Percentiles rank a stretch among this genome's conserved stretches.
Conservation (phyloP, 2,888 invertebrate species). For the Cryptosula pallasiana region DNA sequence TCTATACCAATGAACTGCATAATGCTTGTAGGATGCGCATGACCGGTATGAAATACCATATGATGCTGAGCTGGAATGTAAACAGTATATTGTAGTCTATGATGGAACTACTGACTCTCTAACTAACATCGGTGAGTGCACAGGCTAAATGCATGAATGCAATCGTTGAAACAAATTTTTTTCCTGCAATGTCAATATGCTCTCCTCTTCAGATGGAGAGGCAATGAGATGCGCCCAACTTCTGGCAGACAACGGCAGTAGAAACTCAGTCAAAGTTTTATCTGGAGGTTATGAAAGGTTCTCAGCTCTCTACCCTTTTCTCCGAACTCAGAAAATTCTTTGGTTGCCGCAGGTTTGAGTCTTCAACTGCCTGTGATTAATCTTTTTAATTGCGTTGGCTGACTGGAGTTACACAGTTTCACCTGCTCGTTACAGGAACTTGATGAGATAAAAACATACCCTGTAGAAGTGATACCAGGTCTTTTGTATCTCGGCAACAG, state of each 20-base stretch:
- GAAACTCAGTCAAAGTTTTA: constrained; percentile 42
- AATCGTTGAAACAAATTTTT: too few species aligned
- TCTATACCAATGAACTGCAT: too few species aligned
- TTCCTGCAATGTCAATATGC: too few species aligned
- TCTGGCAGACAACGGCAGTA: constrained; percentile 48
- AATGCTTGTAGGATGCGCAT: constrained; percentile 38
- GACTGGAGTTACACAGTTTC: not conserved
- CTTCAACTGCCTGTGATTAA: constrained; percentile 27
- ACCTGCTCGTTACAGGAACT: constrained; percentile 39
- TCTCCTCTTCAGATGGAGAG: not conserved
- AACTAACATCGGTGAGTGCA: not conserved
- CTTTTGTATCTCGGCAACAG: constrained; percentile 49
- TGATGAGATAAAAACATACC: constrained; percentile 50
- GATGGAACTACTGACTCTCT: constrained; percentile 38
- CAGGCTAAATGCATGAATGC: too few species aligned
- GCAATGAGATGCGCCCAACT: constrained; percentile 42
- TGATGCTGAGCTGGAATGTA: constrained; percentile 52
- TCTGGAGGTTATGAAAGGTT: constrained; percentile 52
- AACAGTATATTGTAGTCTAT: constrained; percentile 50
- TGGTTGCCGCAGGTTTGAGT: constrained; percentile 51
- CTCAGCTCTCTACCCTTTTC: constrained; percentile 52
- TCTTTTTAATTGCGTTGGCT: not conserved
- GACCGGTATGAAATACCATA: constrained; percentile 44
- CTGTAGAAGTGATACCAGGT: constrained; percentile 47
- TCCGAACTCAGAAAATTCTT: constrained; percentile 52